Evolutionary conservation across 2,113 vertebrate species (phyloP).

Genomic region (Oncorhynchus gorbuscha): DNA sequence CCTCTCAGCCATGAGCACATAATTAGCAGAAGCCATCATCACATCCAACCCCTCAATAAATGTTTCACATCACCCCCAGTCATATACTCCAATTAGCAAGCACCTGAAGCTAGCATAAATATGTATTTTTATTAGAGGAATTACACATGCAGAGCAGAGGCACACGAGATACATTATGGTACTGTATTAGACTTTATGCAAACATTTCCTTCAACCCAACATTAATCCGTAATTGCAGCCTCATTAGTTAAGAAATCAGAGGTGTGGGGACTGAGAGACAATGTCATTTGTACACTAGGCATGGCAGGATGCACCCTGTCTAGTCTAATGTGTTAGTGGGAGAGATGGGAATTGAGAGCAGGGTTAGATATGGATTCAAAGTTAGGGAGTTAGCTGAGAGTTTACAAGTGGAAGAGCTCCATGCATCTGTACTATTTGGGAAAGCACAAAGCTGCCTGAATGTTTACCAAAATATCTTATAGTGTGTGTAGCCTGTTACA

Average conservation of each 20-base stretch:
- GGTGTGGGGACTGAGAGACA: neutral
- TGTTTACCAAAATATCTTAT: neutral
- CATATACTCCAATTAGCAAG: slow-evolving; percentile 39
- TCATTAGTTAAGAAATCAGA: neutral
- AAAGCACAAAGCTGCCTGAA: neutral
- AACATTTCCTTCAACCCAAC: neutral
- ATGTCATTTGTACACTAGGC: too few relatives aligned
- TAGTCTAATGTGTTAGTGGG: too few relatives aligned
- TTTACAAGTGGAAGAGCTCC: neutral
- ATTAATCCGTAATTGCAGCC: neutral
- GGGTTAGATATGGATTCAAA: neutral
- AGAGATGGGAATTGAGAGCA: neutral
- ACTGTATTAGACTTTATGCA: neutral
- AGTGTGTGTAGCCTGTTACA: too few relatives aligned
- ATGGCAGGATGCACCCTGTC: too few relatives aligned
- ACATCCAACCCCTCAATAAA: slow-evolving; percentile 32
- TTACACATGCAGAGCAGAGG: slow-evolving; percentile 21
- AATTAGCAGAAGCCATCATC: slow-evolving; percentile 46
- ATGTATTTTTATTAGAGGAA: slow-evolving; percentile 39
- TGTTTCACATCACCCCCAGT: slow-evolving; percentile 25
- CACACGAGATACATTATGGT: neutral
- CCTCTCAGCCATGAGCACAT: slow-evolving; percentile 32
- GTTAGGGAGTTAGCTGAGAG: too few relatives aligned
- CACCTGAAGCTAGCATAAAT: slow-evolving; percentile 48
- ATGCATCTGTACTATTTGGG: neutral